phyloP scores from a whole-genome alignment of 1,140 invertebrate genomes.

The Calycopis cecrops region DNA sequence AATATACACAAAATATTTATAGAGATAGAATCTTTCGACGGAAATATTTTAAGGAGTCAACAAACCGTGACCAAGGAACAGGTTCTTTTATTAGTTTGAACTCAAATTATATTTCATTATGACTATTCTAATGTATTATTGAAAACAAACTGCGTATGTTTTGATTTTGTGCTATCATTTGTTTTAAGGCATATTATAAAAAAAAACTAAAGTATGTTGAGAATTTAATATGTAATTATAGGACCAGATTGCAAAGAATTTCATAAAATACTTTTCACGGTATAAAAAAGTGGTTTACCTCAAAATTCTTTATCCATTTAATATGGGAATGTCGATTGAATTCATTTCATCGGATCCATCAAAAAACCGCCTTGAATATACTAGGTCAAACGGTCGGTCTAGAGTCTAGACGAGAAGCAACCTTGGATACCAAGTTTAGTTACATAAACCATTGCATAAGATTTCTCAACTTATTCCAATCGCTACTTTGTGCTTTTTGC shows the following conservation, averaged over 20 bases:
- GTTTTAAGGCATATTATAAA: too few species aligned
- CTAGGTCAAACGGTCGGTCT: conserved; percentile 49
- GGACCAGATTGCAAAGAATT: background rate
- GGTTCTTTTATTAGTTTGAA: conserved; percentile 63
- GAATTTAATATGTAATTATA: too few species aligned
- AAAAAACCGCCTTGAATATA: conserved; percentile 37
- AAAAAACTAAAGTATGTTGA: too few species aligned
- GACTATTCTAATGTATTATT: conserved; percentile 27
- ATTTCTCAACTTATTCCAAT: conserved; percentile 25
- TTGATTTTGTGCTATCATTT: background rate
- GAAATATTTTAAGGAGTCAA: conserved; percentile 65
- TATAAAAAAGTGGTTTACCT: conserved; percentile 10
- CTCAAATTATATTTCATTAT: conserved; percentile 55
- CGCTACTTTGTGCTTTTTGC: conserved; percentile 6
- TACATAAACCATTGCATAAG: conserved; percentile 53
- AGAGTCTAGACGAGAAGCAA: conserved; percentile 44
- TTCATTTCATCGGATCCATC: conserved; percentile 22
- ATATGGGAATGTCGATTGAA: background rate
- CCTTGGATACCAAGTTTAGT: conserved; percentile 46
- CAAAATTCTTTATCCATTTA: background rate
- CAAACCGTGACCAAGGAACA: conserved; percentile 55
- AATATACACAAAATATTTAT: conserved; percentile 28
- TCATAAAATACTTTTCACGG: conserved; percentile 3
- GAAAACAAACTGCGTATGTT: conserved; percentile 21
- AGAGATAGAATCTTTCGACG: conserved; percentile 39